Conservation (phyloP, 2,797 vertebrate genomes). For the Eidolon dupreanum region DNA sequence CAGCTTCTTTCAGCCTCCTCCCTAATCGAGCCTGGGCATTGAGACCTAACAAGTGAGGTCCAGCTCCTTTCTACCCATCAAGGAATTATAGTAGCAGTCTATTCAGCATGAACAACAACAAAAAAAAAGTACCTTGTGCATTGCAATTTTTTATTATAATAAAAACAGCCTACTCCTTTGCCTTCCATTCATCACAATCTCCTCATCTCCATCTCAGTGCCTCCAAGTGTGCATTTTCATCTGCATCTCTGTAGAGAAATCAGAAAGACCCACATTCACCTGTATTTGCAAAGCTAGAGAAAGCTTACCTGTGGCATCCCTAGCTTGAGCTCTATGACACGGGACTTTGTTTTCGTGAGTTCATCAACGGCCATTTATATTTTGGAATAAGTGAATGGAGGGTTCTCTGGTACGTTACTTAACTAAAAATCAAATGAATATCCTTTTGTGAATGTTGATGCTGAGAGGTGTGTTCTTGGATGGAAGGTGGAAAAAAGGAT, state of each 20-base stretch:
- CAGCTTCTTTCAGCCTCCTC: background rate
- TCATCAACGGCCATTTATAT: background rate
- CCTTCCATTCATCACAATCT: background rate
- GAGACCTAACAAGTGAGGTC: background rate
- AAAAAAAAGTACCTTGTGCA: background rate
- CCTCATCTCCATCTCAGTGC: background rate
- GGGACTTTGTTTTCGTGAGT: background rate
- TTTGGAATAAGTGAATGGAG: background rate
- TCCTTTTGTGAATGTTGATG: background rate
- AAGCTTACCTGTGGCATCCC: background rate
- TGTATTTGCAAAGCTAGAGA: background rate
- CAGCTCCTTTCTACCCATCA: background rate
- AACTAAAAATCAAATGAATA: slow-evolving; percentile 17
- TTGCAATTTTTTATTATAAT: background rate
- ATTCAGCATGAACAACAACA: background rate
- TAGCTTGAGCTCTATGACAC: background rate
- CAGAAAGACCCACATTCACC: background rate
- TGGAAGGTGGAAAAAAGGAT: background rate
- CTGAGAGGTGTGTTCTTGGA: background rate
- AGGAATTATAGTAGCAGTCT: slow-evolving; percentile 19
- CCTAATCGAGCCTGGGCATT: background rate
- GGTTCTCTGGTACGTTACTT: background rate
- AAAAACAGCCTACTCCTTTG: background rate
- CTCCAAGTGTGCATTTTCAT: background rate
- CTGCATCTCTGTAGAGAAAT: background rate